Evolutionary conservation across 2,113 vertebrate species (phyloP).

Genomic region (Melanerpes formicivorus): DNA sequence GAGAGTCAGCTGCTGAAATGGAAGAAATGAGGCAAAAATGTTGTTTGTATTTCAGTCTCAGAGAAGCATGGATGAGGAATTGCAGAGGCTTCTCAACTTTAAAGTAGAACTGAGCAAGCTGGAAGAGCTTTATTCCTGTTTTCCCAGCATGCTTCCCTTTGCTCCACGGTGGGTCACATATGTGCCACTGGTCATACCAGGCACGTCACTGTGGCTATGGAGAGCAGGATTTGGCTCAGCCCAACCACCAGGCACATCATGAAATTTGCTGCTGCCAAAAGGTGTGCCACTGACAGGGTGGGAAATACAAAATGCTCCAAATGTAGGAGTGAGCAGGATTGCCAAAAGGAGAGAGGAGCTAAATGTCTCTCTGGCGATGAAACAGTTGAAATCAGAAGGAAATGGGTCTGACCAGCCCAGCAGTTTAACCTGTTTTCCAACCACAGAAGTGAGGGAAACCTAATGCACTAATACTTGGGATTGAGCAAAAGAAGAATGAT

Average conservation of each 20-base stretch:
- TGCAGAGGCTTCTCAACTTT: conserved; percentile 29
- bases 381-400: too few relatives aligned
- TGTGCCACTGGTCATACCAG: not conserved
- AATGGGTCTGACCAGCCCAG: too few relatives aligned
- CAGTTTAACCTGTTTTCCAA: too few relatives aligned
- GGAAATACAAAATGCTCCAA: not conserved
- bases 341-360: not conserved
- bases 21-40: conserved; percentile 42
- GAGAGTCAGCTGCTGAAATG: not conserved
- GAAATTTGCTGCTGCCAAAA: not conserved
- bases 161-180: not conserved
- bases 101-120: not conserved
- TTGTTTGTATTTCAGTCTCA: conserved; percentile 21
- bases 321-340: not conserved
- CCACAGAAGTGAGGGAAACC: too few relatives aligned
- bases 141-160: not conserved
- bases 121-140: not conserved
- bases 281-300: not conserved
- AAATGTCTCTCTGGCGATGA: not conserved
- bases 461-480: too few relatives aligned
- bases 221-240: not conserved
- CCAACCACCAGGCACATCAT: not conserved
- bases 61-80: not conserved
- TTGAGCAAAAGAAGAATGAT: too few relatives aligned
- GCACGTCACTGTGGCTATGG: not conserved